These are phyloP conservation scores for Uloborus plumipes DNA, from an alignment of 2,888 invertebrate genomes.

Conservation along the genomic window DNA sequence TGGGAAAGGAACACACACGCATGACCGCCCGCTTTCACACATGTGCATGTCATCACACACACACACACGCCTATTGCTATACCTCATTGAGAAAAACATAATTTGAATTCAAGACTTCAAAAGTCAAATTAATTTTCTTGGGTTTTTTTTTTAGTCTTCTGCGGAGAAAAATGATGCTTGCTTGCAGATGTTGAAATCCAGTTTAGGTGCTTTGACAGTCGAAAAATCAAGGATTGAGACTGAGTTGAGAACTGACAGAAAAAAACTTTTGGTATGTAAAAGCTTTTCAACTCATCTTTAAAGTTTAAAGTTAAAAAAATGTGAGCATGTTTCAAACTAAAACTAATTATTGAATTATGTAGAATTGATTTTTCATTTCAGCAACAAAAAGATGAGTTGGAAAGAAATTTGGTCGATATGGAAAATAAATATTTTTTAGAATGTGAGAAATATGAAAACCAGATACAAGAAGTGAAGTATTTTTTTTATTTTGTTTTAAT, in stretches of 20 bases:
- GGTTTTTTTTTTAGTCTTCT: conserved; percentile 19
- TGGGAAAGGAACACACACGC: too few relatives aligned
- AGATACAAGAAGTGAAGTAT: conserved; percentile 68
- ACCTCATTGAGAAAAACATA: too few relatives aligned
- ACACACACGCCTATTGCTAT: too few relatives aligned
- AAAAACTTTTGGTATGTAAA: conserved; percentile 70
- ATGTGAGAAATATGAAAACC: conserved; percentile 67
- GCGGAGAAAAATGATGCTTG: conserved; percentile 36
- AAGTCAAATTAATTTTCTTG: not conserved
- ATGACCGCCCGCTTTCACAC: too few relatives aligned
- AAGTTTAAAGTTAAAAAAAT: too few relatives aligned
- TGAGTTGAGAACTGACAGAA: conserved; percentile 79
- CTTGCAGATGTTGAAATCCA: conserved; percentile 69
- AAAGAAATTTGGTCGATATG: conserved; percentile 68
- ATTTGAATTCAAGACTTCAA: too few relatives aligned
- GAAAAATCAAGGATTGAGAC: conserved; percentile 89
- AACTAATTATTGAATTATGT: not conserved
- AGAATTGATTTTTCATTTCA: conserved; percentile 65
- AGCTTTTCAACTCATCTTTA: too few relatives aligned
- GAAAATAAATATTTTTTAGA: conserved; percentile 67
- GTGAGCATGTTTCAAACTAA: not conserved
- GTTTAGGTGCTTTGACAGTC: conserved; percentile 82
- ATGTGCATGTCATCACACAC: too few relatives aligned
- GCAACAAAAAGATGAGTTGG: conserved; percentile 71
- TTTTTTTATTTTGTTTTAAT: conserved; percentile 6